Evolutionary conservation across 1,140 invertebrate genomes (phyloP).

Genomic region (Trichogramma pretiosum): DNA sequence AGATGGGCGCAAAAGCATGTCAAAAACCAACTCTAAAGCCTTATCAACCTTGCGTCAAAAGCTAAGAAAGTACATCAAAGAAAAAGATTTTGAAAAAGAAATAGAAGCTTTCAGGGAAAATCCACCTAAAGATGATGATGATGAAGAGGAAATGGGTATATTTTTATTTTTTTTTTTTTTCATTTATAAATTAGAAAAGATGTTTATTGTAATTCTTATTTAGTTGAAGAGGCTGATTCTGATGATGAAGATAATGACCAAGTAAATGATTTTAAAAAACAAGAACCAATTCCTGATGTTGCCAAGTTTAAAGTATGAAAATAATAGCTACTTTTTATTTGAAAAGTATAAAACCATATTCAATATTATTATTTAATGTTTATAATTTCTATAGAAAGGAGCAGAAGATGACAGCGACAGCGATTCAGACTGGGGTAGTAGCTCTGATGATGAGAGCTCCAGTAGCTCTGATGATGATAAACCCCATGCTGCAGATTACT

Average conservation of each 20-base stretch:
- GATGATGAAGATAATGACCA: conserved; percentile 48
- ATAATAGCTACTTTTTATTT: conserved; percentile 11
- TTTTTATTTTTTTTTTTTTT: conserved; percentile 4
- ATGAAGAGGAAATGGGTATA: conserved; percentile 68
- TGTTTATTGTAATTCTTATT: conserved; percentile 1
- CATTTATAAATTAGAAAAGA: neutral
- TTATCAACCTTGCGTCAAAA: conserved; percentile 90
- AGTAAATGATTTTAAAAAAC: conserved; percentile 43
- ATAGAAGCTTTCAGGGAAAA: conserved; percentile 80
- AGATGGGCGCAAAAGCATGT: conserved; percentile 73
- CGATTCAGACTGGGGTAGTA: conserved; percentile 80
- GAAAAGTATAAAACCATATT: neutral
- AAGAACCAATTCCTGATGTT: conserved; percentile 37
- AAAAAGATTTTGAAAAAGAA: conserved; percentile 90
- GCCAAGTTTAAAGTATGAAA: conserved; percentile 47
- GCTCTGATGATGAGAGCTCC: conserved; percentile 65
- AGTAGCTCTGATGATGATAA: conserved; percentile 65
- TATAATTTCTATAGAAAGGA: conserved; percentile 26
- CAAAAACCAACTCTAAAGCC: conserved; percentile 87
- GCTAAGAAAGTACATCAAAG: conserved; percentile 89
- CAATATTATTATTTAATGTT: conserved; percentile 3
- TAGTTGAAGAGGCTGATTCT: conserved; percentile 45
- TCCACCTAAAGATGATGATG: conserved; percentile 79
- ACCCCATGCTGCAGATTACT: conserved; percentile 13
- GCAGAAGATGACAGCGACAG: conserved; percentile 65